Percentiles rank a stretch among this genome's conserved stretches.
Conservation (phyloP, 2,113 vertebrate species). For the Oryzias celebensis region DNA sequence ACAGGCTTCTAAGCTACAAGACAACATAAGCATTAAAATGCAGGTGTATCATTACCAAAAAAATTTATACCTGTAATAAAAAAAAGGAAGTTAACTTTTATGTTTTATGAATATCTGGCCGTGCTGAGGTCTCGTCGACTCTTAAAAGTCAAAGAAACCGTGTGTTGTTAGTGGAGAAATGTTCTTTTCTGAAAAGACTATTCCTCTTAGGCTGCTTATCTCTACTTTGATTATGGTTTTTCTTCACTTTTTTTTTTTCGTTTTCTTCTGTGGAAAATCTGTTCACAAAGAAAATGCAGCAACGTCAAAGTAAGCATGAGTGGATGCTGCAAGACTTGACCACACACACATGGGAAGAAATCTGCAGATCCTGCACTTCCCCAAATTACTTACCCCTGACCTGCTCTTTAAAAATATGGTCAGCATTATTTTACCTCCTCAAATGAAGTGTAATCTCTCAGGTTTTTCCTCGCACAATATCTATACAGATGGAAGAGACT, state of each 20-base stretch:
- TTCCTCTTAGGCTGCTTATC: conserved; percentile 58
- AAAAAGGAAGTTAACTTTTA: too few relatives aligned
- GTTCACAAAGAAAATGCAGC: conserved; percentile 36
- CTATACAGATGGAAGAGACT: conserved; percentile 44
- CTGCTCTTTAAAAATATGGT: conserved; percentile 66
- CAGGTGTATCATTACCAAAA: too few relatives aligned
- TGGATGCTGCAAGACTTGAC: conserved; percentile 64
- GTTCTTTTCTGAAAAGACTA: conserved; percentile 19
- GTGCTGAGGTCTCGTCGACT: background rate
- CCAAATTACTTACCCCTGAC: conserved; percentile 70
- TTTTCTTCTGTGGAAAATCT: too few relatives aligned
- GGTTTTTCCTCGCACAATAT: conserved; percentile 62
- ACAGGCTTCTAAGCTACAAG: too few relatives aligned
- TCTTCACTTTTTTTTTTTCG: too few relatives aligned
- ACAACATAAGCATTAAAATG: too few relatives aligned
- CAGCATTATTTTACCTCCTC: conserved; percentile 62
- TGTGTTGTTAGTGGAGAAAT: conserved; percentile 11
- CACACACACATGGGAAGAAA: conserved; percentile 55
- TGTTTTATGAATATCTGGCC: background rate
- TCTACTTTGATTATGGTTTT: background rate
- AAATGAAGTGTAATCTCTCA: conserved; percentile 71
- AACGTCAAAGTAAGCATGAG: conserved; percentile 65
- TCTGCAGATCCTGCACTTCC: conserved; percentile 66
- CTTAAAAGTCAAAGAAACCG: background rate
- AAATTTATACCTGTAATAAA: too few relatives aligned